Evolutionary conservation across 2,113 vertebrate genomes (phyloP).

Genomic region (Mesembrinibis cayennensis): DNA sequence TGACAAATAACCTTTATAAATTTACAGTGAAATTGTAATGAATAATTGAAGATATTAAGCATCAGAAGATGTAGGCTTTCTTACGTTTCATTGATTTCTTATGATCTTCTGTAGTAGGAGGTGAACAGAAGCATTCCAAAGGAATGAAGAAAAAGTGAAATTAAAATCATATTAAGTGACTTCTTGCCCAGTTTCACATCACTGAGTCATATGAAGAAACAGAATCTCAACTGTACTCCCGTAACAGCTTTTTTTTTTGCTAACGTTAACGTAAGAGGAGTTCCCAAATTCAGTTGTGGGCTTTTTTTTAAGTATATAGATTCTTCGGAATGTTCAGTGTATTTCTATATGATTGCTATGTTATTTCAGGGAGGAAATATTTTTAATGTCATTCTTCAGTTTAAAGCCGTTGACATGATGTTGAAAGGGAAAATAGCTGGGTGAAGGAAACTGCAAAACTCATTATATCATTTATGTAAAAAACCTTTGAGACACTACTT

Average conservation of each 20-base stretch:
- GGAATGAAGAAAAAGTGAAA: background rate
- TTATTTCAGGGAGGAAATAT: background rate
- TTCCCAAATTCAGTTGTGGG: background rate
- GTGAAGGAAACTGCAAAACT: background rate
- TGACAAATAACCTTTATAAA: background rate
- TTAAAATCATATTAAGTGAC: background rate
- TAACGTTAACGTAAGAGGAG: fast-evolving
- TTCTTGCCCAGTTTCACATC: background rate
- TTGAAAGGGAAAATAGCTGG: background rate
- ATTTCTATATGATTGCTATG: background rate
- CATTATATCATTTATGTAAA: background rate
- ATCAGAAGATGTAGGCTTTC: background rate
- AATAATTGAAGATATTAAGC: background rate
- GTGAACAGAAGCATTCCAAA: background rate
- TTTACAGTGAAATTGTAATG: background rate
- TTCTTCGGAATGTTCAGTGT: background rate
- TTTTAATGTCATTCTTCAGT: background rate
- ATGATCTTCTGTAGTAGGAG: background rate
- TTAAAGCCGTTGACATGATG: background rate
- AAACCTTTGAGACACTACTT: background rate
- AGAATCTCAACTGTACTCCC: background rate
- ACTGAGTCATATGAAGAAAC: background rate
- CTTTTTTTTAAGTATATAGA: background rate
- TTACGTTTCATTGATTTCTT: background rate
- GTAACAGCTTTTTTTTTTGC: background rate